These are phyloP conservation scores for Agriopis aurantiaria DNA, from an alignment of 2,888 invertebrate genomes.

Conservation along the genomic window DNA sequence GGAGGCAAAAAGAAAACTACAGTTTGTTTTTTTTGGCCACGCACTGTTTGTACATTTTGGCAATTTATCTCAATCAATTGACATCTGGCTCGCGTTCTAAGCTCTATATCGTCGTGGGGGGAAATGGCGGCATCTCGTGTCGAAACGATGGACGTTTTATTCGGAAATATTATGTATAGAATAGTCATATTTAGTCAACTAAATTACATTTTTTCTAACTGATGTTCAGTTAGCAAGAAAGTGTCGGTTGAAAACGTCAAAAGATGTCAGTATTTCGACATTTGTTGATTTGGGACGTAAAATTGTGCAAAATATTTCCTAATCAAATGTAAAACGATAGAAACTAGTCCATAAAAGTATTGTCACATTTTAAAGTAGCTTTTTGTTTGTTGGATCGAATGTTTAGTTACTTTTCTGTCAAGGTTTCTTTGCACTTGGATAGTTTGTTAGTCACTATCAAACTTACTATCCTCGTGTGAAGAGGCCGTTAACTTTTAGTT, in stretches of 20 bases:
- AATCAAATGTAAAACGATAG: constrained; percentile 20
- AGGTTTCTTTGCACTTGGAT: constrained; percentile 20
- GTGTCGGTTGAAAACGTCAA: no score
- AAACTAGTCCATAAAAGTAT: constrained; percentile 46
- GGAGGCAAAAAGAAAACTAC: not conserved
- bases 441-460: constrained; percentile 6
- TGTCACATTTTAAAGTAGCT: constrained; percentile 52
- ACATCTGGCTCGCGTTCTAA: constrained; percentile 30
- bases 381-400: constrained; percentile 24
- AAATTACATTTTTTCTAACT: not conserved
- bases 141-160: constrained; percentile 33
- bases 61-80: not conserved
- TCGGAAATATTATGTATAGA: constrained; percentile 19
- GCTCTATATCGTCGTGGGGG: constrained; percentile 8
- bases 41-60: not conserved
- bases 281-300: no score
- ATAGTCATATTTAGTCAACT: not conserved
- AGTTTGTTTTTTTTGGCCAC: not conserved
- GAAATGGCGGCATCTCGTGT: constrained; percentile 29
- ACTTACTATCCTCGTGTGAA: constrained; percentile 24
- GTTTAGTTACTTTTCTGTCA: not conserved
- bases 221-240: no score
- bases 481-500: constrained; percentile 12
- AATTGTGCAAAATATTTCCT: constrained; percentile 14
- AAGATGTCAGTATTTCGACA: no score